Evolutionary conservation across 2,113 vertebrate genomes (phyloP), one percentile per base, ranked within the genome.

Genomic region (Hyla sarda): DNA sequence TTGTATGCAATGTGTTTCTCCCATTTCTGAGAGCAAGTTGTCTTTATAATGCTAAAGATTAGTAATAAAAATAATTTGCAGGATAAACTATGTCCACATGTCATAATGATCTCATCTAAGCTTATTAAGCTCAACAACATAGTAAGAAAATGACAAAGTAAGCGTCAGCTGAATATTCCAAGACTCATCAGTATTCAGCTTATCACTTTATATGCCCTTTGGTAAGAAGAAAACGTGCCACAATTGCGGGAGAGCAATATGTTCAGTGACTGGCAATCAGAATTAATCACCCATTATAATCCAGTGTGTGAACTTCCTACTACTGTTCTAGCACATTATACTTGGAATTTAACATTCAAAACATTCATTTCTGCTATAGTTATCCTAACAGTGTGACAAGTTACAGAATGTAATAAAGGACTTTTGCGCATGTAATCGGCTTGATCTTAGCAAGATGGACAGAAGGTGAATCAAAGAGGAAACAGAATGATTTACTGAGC

Each of bases 201-300:
- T 19, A 34, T 50, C 34, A 80, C n/a, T 32, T 41, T 58, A 54
- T 12, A 50, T 47, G 72, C 25, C 41, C 73, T 50, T 48, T 76
- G 72, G 37, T 74, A 32, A 32, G 8, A 48, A 84, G 28, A 58
- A 62, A 50, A 56, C 41, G 50, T 58, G 56, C 71, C 16, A 54
- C 69, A 62, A 75, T 62, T 84, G 62, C 62, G 32, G 34, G 62
- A 11, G 16, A 84, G 71, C 52, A 84, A 84, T 75, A 56, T 84
- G 82, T 84, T 76, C 82, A 84, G 16, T 65, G 82, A 84, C 71
- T 76, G 72, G 54, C 72, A 77, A 77, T 84, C 73, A 77, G 52
- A 67, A 67, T 25, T 75, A 84, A 84, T 84, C 37, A 65, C 73
- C 67, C 56, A 34, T 30, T 62, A 48, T 65, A 76, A 76, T 84